phyloP scores from a whole-genome alignment of 2,888 invertebrate genomes.

The Lissocephala sabroskyi region DNA sequence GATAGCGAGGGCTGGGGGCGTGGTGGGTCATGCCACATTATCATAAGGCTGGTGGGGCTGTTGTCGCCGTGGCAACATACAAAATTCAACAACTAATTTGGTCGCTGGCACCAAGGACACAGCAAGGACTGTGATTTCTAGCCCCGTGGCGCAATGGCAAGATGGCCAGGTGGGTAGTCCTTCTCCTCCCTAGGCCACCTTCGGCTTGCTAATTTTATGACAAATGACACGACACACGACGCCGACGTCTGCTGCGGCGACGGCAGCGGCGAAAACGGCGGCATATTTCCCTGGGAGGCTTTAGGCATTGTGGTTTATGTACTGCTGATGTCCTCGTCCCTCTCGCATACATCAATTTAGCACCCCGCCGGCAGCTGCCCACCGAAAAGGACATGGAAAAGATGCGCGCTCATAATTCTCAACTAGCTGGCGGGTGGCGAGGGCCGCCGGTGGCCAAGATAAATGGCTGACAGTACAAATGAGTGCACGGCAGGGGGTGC shows the following conservation, averaged over 20 bases:
- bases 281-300: background rate
- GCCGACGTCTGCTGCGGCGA: background rate
- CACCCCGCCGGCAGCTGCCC: background rate
- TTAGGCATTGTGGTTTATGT: background rate
- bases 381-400: background rate
- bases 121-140: conserved; percentile 9
- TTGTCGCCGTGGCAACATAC: conserved; percentile 22
- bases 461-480: conserved; percentile 7
- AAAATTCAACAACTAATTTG: conserved; percentile 57
- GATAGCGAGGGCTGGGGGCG: no score
- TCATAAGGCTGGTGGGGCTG: background rate
- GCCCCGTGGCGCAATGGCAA: background rate
- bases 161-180: no score
- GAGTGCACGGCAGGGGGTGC: background rate
- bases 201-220: conserved; percentile 37
- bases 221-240: conserved; percentile 26
- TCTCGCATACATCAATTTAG: conserved; percentile 22
- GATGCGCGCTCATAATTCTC: conserved; percentile 29
- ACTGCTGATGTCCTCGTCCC: background rate
- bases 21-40: conserved; percentile 8
- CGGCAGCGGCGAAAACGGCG: background rate
- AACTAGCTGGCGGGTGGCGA: conserved; percentile 21
- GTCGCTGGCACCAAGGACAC: conserved; percentile 20
- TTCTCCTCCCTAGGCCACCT: conserved; percentile 2
- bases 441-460: conserved; percentile 1